phyloP scores from a whole-genome alignment of 2,888 invertebrate species.

The Diarsia mendica region DNA sequence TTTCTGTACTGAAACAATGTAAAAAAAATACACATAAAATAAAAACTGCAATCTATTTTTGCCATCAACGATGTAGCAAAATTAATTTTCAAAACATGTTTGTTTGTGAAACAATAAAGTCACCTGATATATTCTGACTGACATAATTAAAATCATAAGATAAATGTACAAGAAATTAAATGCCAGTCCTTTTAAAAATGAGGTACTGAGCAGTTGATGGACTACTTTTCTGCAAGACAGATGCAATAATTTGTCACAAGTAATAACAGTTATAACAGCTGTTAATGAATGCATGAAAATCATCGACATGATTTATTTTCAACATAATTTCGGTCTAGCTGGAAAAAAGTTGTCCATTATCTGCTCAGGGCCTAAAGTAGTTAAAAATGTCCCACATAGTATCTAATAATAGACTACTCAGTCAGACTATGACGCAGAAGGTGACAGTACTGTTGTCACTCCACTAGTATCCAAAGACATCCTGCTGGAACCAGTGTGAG shows the following conservation, averaged over 20 bases:
- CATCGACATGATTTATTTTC: not conserved
- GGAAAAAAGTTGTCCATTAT: not conserved
- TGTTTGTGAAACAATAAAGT: not conserved
- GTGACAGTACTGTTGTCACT: conserved; percentile 82
- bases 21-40: too few relatives aligned
- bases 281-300: not conserved
- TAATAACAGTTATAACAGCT: not conserved
- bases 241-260: not conserved
- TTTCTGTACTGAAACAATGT: too few relatives aligned
- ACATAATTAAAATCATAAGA: not conserved
- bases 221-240: not conserved
- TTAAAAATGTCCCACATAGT: conserved; percentile 11
- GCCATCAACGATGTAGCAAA: too few relatives aligned
- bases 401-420: not conserved
- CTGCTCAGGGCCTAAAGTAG: not conserved
- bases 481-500: conserved; percentile 76
- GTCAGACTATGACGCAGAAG: conserved; percentile 81
- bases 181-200: not conserved
- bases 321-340: too few relatives aligned
- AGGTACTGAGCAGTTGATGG: not conserved
- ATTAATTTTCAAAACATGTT: not conserved
- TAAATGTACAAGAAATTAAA: conserved; percentile 7
- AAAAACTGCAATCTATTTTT: too few relatives aligned
- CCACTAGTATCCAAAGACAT: conserved; percentile 88
- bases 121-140: not conserved